Evolutionary conservation across 2,888 invertebrate species (phyloP).

Genomic region (Ornithoptera priamus): DNA sequence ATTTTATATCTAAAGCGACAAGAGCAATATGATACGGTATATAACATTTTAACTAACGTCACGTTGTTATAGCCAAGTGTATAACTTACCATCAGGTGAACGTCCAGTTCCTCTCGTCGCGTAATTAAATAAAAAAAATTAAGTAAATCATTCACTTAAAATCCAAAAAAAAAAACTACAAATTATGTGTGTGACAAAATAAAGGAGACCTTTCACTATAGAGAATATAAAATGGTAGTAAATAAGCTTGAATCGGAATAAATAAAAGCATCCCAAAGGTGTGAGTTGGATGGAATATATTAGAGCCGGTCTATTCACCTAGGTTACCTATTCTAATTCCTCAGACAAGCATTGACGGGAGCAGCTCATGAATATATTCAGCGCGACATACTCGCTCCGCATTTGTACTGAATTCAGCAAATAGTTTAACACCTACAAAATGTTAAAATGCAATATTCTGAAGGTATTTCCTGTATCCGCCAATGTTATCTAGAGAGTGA

Average conservation of each 20-base stretch:
- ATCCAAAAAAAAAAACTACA: no score
- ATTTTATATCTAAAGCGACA: no score
- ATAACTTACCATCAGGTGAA: no score
- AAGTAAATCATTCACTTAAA: no score
- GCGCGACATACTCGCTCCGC: slow-evolving; percentile 4
- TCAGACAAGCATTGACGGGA: slow-evolving; percentile 15
- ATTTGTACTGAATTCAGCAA: slow-evolving; percentile 19
- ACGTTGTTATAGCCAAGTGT: no score
- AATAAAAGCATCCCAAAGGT: slow-evolving; percentile 11
- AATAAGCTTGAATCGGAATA: slow-evolving; percentile 7
- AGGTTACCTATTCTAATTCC: slow-evolving; percentile 21
- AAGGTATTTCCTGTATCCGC: not conserved
- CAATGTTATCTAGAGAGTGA: no score
- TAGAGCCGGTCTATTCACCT: slow-evolving; percentile 13
- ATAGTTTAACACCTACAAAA: slow-evolving; percentile 7
- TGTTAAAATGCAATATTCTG: not conserved
- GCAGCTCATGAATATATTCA: slow-evolving; percentile 25
- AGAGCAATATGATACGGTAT: no score
- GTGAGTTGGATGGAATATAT: slow-evolving; percentile 18
- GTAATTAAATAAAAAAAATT: no score
- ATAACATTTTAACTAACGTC: no score
- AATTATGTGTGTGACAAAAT: no score
- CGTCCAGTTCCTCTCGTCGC: no score
- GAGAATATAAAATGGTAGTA: not conserved
- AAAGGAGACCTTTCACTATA: no score